Evolutionary conservation across 2,113 vertebrate genomes (phyloP).

Genomic region (Grus americana): DNA sequence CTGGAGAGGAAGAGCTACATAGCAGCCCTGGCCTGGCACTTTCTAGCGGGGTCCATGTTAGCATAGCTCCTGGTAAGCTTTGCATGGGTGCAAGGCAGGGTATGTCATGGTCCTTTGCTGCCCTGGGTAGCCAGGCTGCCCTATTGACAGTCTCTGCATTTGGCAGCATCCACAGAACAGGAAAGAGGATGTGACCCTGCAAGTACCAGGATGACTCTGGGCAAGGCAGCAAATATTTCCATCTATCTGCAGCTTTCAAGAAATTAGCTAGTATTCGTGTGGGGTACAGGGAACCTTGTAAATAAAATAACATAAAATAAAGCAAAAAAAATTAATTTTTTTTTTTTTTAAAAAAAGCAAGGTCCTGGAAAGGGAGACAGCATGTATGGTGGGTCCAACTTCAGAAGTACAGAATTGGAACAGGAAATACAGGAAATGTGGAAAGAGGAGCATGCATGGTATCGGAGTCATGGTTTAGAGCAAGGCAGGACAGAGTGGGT

Average conservation of each 20-base stretch:
- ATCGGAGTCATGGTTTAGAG: background rate
- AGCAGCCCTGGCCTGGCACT: background rate
- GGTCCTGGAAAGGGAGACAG: background rate
- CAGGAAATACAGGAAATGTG: background rate
- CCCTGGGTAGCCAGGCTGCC: background rate
- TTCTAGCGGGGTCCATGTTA: fast-evolving
- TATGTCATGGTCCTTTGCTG: background rate
- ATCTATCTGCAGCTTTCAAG: background rate
- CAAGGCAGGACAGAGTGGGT: background rate
- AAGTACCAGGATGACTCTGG: background rate
- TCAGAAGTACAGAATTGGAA: background rate
- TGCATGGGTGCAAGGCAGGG: background rate
- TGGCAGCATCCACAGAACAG: background rate
- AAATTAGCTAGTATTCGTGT: background rate
- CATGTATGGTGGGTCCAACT: background rate
- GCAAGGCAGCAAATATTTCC: background rate
- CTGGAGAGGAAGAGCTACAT: background rate
- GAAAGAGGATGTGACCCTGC: background rate
- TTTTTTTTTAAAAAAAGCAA: background rate
- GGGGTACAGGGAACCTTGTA: background rate
- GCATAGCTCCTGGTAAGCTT: background rate
- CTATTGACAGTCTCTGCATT: background rate
- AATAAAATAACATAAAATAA: background rate
- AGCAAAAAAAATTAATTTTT: background rate
- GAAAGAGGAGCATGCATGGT: background rate